phyloP scores from a whole-genome alignment of 1,140 invertebrate species.

The Sarcophaga bullata region DNA sequence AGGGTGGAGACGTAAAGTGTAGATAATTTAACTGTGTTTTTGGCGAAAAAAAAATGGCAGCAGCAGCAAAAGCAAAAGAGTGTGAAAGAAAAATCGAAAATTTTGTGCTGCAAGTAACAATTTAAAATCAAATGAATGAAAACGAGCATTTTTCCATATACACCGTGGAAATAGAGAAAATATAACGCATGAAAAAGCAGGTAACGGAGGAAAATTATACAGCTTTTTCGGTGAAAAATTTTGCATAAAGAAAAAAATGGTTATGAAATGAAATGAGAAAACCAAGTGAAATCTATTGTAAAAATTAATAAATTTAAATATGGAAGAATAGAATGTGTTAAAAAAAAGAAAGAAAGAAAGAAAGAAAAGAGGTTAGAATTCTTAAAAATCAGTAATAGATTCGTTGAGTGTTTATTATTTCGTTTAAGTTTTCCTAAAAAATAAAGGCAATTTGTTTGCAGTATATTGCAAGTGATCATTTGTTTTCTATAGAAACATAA shows the following conservation, averaged over 20 bases:
- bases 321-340: neutral
- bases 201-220: conserved; percentile 13
- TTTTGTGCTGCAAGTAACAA: conserved; percentile 30
- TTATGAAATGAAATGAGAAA: conserved; percentile 31
- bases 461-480: conserved; percentile 22
- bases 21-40: conserved; percentile 15
- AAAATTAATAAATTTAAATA: neutral
- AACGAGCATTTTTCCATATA: neutral
- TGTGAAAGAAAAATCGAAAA: conserved; percentile 23
- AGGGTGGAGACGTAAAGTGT: conserved; percentile 22
- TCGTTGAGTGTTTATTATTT: no score
- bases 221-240: conserved; percentile 15
- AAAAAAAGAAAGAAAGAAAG: neutral
- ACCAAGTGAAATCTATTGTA: no score
- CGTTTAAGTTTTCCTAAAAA: no score
- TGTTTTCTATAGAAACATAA: neutral
- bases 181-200: conserved; percentile 26
- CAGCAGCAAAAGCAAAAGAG: conserved; percentile 23
- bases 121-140: conserved; percentile 16
- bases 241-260: neutral
- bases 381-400: no score
- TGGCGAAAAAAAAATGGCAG: neutral
- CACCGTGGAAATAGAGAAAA: conserved; percentile 26
- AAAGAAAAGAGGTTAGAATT: neutral
- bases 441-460: no score